These are phyloP conservation scores for Lasaia peninsularis DNA, from an alignment of 1,140 invertebrate genomes.

Conservation along the genomic window DNA sequence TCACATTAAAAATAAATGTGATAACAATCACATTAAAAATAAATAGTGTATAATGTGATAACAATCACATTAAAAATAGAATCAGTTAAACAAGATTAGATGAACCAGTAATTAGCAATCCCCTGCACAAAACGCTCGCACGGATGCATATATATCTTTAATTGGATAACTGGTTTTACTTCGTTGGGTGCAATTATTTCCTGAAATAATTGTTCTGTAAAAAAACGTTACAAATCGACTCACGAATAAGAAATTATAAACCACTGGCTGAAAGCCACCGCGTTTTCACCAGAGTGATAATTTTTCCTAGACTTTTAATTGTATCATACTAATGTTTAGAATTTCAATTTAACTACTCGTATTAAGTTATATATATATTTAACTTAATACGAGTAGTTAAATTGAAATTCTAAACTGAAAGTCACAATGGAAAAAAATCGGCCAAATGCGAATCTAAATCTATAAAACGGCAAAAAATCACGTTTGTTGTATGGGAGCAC, in stretches of 20 bases:
- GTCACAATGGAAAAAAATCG: too few relatives aligned
- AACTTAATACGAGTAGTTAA: too few relatives aligned
- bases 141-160: constrained; percentile 15
- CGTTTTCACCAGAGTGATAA: neutral
- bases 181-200: constrained; percentile 1
- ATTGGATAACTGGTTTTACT: constrained; percentile 15
- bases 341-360: too few relatives aligned
- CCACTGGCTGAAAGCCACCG: neutral
- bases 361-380: too few relatives aligned
- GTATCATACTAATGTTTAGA: too few relatives aligned
- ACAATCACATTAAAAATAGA: neutral
- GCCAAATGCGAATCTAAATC: too few relatives aligned
- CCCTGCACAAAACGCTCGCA: constrained; percentile 9
- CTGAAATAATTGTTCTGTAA: constrained; percentile 11
- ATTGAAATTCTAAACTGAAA: too few relatives aligned
- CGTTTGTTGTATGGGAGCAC: too few relatives aligned
- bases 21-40: too few relatives aligned
- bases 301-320: neutral
- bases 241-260: neutral
- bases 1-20: too few relatives aligned
- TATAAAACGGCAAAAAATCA: too few relatives aligned
- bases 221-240: neutral
- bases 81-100: neutral
- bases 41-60: too few relatives aligned
- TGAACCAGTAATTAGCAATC: neutral